Evolutionary conservation across 2,797 vertebrate species (phyloP), one percentile per base, ranked within the genome.

Genomic region (Acridotheres tristis): DNA sequence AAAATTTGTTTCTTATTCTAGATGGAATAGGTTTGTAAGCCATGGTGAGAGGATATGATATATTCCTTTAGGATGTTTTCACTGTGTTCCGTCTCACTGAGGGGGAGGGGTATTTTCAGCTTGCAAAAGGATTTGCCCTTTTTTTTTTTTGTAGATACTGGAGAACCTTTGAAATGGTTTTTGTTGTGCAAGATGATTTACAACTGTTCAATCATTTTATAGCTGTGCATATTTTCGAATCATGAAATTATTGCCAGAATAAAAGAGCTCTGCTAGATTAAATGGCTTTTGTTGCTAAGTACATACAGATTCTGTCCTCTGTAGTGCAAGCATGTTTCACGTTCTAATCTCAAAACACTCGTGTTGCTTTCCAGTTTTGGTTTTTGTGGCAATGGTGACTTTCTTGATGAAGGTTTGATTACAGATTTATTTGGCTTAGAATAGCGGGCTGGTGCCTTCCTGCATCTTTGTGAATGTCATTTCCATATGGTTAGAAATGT

Each of bases 381-480:
- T 26, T 78, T 92, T 74, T 55, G 48, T 77, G 53, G 86, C 68
- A 66, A 80, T 54, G 51, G 67, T 59, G 69, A 82, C 73, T 91
- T 93, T 74, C 40, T 77, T 87, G 43, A 66, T 86, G 45, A 47
- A 81, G 73, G 58, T 89, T 91, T 95, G 50, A 22, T 91, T 88
- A 45, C 40, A 69, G 77, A 57, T 95, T 91, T 96, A 74, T 89
- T 93, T 93, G 89, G 67, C 20, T 77, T 78, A 54, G 77, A 69
- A 85, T 84, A 48, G 42, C 76, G 86, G 73, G 22, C 69, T 91
- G 42, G 53, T 90, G 75, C 50, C 20, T 93, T 92, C 85, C 63
- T 86, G 80, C 34, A 4, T 47, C 77, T 93, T 91, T 5, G 5
- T 61, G 57, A 82, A 87, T 80, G 89, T 76, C 9, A 61, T 92